Evolutionary conservation across 2,113 vertebrate genomes (phyloP), one percentile per base, ranked within the genome.

Genomic region (Tautogolabrus adspersus): DNA sequence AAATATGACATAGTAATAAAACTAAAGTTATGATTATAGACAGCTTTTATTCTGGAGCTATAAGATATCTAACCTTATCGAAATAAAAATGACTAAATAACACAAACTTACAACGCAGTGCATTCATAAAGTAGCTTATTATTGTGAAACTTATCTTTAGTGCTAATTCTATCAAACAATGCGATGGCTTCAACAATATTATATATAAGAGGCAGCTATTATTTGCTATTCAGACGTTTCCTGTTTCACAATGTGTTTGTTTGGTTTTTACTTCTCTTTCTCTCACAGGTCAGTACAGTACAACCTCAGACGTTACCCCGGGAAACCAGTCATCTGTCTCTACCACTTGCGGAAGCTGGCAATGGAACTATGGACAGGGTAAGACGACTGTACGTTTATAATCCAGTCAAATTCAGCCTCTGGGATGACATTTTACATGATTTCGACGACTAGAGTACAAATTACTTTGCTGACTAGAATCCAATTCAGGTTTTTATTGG

Each of bases 261-360:
- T 47, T 47, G 1, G 18, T 49, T 62, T 34, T 42, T 22, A 66
- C 21, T 72, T 75, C 30, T 42, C 16, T 82, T 10, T 72, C 19
- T 74, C 11, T 72, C 6, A 16, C 75, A 93, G 93, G 71, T 8
- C 8, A 67, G 13, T 72, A 60, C 67, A 13, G 51, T n/a, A 18
- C 88, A 92, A 51, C 61, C 61, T 66, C 90, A 89, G 74, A 88
- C 67, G 0, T 87, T 92, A 81, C 84, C 90, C 47, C 83, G 89
- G 22, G 90, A 92, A 72, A 23, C 84, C 81, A 91, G 71, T 73
- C 92, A 88, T 75, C 88, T 95, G 76, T 93, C 90, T 1, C 77
- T 93, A 38, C 86, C 91, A 1, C 83, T 92, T 19, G 18, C 89
- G 56, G 81, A 51, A 49, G 42, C 85, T 66, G 88, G 89, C 71